A percentile compares a stretch with the other conserved stretches of the same genome.
Conservation (phyloP, 2,888 invertebrate genomes). For the Icerya purchasi region DNA sequence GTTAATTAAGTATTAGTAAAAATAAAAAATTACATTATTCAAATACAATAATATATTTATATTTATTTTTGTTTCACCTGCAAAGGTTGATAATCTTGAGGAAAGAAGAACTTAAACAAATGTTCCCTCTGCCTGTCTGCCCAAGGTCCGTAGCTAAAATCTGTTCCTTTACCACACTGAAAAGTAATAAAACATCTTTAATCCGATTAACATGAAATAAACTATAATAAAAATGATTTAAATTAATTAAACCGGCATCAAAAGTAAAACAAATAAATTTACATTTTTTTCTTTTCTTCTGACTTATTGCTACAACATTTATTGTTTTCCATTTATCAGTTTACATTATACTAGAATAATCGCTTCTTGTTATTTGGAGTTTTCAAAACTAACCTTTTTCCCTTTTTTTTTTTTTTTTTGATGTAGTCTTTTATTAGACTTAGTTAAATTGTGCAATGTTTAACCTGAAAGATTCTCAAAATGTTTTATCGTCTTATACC, state of each 20-base stretch:
- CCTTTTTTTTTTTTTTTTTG: too few species aligned
- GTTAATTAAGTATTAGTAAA: too few species aligned
- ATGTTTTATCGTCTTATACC: too few species aligned
- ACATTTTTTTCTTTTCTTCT: background rate
- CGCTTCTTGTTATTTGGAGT: too few species aligned
- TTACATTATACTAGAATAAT: too few species aligned
- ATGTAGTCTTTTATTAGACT: too few species aligned
- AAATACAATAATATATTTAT: too few species aligned
- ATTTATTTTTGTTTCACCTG: conserved; percentile 32
- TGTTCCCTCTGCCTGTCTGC: conserved; percentile 91
- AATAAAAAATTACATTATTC: too few species aligned
- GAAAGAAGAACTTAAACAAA: conserved; percentile 88
- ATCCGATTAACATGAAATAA: background rate
- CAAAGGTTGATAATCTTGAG: conserved; percentile 60
- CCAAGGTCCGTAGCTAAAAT: conserved; percentile 98
- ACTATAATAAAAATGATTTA: background rate
- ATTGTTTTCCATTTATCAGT: too few species aligned
- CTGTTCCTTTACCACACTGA: conserved; percentile 72
- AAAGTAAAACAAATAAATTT: background rate
- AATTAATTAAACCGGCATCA: background rate
- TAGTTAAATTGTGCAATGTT: too few species aligned
- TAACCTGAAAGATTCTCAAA: too few species aligned
- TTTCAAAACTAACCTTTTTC: too few species aligned
- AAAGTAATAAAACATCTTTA: conserved; percentile 12
- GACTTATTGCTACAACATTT: background rate